A percentile compares a stretch with the other conserved stretches of the same genome.
These are phyloP conservation scores for Clarias macrocephalus DNA, from an alignment of 2,113 vertebrate species.

Conservation along the genomic window DNA sequence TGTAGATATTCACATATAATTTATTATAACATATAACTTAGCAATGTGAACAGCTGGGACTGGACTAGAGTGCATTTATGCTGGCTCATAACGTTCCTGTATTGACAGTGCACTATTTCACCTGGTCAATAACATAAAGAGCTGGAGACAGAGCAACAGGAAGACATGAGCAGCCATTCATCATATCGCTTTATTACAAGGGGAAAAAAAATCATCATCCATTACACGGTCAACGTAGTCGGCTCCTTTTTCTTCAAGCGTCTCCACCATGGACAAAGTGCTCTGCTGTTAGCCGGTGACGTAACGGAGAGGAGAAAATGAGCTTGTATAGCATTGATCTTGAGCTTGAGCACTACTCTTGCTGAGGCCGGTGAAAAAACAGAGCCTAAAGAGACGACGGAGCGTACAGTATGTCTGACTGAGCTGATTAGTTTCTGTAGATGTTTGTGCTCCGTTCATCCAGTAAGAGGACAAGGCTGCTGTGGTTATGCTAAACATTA, in stretches of 20 bases:
- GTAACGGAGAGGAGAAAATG: constrained; percentile 37
- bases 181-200: constrained; percentile 52
- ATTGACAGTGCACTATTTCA: constrained; percentile 25
- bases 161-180: constrained; percentile 43
- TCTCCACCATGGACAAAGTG: constrained; percentile 23
- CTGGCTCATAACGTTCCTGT: constrained; percentile 35
- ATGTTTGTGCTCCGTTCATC: constrained; percentile 29
- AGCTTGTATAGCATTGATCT: constrained; percentile 46
- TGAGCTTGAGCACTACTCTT: constrained; percentile 30
- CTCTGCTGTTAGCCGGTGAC: constrained; percentile 29
- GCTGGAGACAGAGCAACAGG: constrained; percentile 25
- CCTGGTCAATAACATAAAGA: constrained; percentile 52
- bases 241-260: constrained; percentile 12
- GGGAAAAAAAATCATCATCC: constrained; percentile 13
- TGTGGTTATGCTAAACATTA: constrained; percentile 55
- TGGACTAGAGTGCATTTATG: constrained; percentile 40
- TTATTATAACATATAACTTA: constrained; percentile 34
- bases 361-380: constrained; percentile 41
- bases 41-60: neutral
- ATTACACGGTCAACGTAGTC: constrained; percentile 43
- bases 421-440: constrained; percentile 46
- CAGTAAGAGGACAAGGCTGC: constrained; percentile 30
- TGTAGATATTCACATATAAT: neutral
- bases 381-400: constrained; percentile 16
- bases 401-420: constrained; percentile 13